These are phyloP conservation scores for Lerista edwardsae DNA, from an alignment of 2,797 vertebrate species.

Conservation along the genomic window DNA sequence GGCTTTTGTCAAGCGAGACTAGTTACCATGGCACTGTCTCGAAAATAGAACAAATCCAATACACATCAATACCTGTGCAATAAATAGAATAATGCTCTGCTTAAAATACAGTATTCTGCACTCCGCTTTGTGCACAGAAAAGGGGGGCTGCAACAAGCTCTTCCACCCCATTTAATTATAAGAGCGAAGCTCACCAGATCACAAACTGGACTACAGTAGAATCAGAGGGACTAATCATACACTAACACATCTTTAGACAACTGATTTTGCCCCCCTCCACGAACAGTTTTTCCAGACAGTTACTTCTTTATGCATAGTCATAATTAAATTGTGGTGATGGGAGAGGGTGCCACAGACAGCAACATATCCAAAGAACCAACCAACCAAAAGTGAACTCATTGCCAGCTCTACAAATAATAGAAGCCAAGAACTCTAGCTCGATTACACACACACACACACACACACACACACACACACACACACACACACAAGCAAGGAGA, in stretches of 20 bases:
- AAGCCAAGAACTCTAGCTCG: not conserved
- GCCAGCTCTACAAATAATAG: not conserved
- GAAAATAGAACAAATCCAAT: conserved; percentile 76
- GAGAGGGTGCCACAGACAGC: not conserved
- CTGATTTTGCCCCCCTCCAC: not conserved
- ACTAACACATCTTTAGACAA: not conserved
- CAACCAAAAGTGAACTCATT: not conserved
- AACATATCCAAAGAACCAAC: not conserved
- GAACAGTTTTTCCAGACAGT: not conserved
- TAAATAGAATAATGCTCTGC: conserved; percentile 75
- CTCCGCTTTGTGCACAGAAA: conserved; percentile 65
- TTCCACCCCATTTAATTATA: conserved; percentile 69
- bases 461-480: no score
- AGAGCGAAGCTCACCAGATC: conserved; percentile 71
- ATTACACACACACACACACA: no score
- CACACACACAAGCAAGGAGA: no score
- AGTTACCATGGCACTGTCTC: conserved; percentile 76
- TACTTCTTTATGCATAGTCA: not conserved
- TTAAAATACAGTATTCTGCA: conserved; percentile 70
- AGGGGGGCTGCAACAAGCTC: conserved; percentile 64
- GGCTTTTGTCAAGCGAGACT: conserved; percentile 68
- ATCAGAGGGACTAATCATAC: conserved; percentile 42
- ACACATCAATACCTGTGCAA: conserved; percentile 75
- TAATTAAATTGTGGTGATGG: not conserved
- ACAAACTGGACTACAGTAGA: conserved; percentile 63